Evolutionary conservation across 2,797 vertebrate species (phyloP), one percentile per base, ranked within the genome.

Genomic region (Bryconaethiops microstoma): DNA sequence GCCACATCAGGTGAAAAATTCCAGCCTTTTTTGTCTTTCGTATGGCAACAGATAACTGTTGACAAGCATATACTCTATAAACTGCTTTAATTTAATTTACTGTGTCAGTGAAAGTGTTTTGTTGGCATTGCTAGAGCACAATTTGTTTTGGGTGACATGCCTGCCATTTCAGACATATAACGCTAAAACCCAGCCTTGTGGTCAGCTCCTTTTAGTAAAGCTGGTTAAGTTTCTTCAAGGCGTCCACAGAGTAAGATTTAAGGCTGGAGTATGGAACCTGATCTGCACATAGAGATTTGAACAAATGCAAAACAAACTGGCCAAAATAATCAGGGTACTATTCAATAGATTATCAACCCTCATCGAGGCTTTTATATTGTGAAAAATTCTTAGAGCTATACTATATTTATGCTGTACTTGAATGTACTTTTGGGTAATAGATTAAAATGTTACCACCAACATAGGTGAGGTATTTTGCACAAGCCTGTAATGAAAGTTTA

Each of bases 221-320:
- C 29, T 35, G 1, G 29, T 3, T n/a, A n/a, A n/a, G n/a, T n/a
- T n/a, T n/a, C n/a, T n/a, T n/a, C 2, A 35, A 1, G 39, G 40
- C 29, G 3, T 45, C 65, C n/a, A 39, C 17, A n/a, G 19, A 42
- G 13, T 29, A 64, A 35, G 3, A 9, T 42, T 0, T 19, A 16
- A 67, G 25, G 10, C 59, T 64, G 62, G 62, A 39, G 1, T 0
- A 2, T 68, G 65, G 40, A 68, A 39, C 17, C 9, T 68, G 35
- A 68, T 68, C 39, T n/a, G 19, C 65, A 21, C 29, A 39, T 60
- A 23, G 12, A 60, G 21, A 21, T 60, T 9, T 0, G n/a, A 60
- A 8, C 62, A 63, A 63, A 62, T 2, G 60, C 63, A 68, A 68
- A 42, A 39, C n/a, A 68, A 45, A 68, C 65, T 68, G 19, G 39